Base-by-base conservation (phyloP, 2,797 vertebrate genomes). In the Triplophysa bombifrons region DNA sequence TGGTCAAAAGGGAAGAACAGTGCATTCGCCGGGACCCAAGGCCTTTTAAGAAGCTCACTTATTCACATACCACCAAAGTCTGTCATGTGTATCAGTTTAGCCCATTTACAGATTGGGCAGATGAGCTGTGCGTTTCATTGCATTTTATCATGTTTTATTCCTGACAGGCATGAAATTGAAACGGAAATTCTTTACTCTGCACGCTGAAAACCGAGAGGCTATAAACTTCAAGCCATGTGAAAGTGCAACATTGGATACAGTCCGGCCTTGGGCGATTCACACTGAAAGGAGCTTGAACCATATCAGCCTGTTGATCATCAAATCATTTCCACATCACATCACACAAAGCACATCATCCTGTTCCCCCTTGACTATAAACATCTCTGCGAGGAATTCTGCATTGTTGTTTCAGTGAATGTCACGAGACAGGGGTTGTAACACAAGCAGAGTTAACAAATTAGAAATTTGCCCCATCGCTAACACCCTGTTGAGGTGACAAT, bases 121-220 rank as follows among this genome's bases (percentile, higher is more conserved):
- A 82, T 81, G 82, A 85, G 84, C 82, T 80, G 60, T 11, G 80
- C 51, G 63, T 85, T 85, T 85, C 84, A 81, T 81, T 80, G 76
- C 80, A 60, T 85, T 87, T 85, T 84, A 85, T 87, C 85, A 87
- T 83, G 85, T 87, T 87, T 85, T 85, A 83, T 84, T 76, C 76
- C 78, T 87, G 85, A 85, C 85, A 87, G 81, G 82, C 84, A 87
- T 87, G 84, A 85, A 87, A 87, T 84, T 87, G 85, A 87, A 86
- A 85, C 78, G 65, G 84, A 86, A 87, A 87, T 84, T 85, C 78
- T 85, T 85, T 74, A 74, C 74, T 84, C 81, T 50, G 44, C 73
- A 81, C 82, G 71, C 84, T 83, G 84, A 83, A 87, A 85, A 84
- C 77, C 84, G 53, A 75, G 44, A 66, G 76, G 82, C 74, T 72